Conservation (phyloP, 2,888 invertebrate genomes). For the Metalampra italica region DNA sequence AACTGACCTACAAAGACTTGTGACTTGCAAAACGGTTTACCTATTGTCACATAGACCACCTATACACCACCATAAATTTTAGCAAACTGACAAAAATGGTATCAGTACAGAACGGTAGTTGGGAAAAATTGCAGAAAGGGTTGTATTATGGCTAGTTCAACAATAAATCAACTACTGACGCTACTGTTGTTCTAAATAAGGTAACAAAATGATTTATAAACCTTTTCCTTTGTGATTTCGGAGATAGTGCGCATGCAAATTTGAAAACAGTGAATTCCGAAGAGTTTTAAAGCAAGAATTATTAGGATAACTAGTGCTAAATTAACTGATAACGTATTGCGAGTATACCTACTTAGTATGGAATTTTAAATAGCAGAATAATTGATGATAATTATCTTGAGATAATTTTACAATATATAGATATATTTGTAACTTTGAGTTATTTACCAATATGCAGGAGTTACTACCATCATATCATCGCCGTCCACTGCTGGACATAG, state of each 20-base stretch:
- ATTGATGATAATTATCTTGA: too few species aligned
- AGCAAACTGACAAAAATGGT: slow-evolving; percentile 50
- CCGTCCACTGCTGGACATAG: too few species aligned
- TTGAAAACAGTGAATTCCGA: neutral
- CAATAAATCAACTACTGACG: slow-evolving; percentile 25
- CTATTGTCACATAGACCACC: slow-evolving; percentile 59
- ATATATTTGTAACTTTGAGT: too few species aligned
- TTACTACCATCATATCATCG: too few species aligned
- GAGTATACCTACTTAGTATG: too few species aligned
- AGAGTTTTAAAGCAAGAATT: too few species aligned
- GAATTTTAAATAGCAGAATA: too few species aligned
- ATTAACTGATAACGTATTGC: too few species aligned
- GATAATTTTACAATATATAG: too few species aligned
- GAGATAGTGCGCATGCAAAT: slow-evolving; percentile 5
- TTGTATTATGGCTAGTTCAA: slow-evolving; percentile 23
- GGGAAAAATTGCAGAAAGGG: slow-evolving; percentile 43
- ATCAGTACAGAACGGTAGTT: slow-evolving; percentile 60
- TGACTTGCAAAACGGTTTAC: slow-evolving; percentile 63
- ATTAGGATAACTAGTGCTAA: too few species aligned
- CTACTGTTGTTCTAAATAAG: slow-evolving; percentile 4
- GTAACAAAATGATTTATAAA: slow-evolving; percentile 6
- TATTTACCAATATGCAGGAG: too few species aligned
- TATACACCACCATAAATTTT: slow-evolving; percentile 63
- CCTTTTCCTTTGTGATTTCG: neutral
- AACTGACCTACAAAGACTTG: slow-evolving; percentile 68